A percentile compares a stretch with the other conserved stretches of the same genome.
phyloP scores from a whole-genome alignment of 2,113 vertebrate species.

The Vidua macroura region DNA sequence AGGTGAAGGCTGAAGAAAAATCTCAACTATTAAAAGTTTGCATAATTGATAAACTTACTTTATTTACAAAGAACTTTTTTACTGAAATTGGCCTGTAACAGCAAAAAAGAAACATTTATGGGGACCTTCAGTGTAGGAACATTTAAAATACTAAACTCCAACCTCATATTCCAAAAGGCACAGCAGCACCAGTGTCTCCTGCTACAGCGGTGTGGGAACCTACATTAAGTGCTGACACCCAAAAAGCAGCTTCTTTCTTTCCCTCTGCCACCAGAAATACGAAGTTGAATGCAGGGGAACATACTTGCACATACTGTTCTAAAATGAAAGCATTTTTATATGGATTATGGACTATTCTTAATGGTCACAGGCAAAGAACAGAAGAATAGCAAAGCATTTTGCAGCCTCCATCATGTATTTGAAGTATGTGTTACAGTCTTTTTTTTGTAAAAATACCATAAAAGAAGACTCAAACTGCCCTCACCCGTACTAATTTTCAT shows the following conservation, averaged over 20 bases:
- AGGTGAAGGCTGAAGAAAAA: background rate
- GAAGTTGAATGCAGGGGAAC: background rate
- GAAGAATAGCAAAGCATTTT: background rate
- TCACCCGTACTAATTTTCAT: background rate
- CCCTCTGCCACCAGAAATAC: background rate
- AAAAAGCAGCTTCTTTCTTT: background rate
- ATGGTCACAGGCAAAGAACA: background rate
- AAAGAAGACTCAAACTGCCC: background rate
- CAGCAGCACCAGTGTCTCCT: background rate
- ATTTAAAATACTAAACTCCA: background rate
- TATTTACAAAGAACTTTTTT: background rate
- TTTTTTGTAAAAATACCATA: background rate
- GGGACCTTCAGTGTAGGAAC: background rate
- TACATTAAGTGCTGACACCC: background rate
- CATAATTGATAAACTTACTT: background rate
- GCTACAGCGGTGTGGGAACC: background rate
- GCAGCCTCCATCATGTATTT: background rate
- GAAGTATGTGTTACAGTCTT: fast-evolving
- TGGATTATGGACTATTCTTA: background rate
- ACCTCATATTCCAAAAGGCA: background rate
- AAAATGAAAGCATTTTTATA: background rate
- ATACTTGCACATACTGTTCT: background rate
- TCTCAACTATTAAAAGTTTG: background rate
- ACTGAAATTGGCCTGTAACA: background rate
- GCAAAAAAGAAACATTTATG: background rate